Evolutionary conservation across 2,113 vertebrate genomes (phyloP).

Genomic region (Prunella fulvescens): DNA sequence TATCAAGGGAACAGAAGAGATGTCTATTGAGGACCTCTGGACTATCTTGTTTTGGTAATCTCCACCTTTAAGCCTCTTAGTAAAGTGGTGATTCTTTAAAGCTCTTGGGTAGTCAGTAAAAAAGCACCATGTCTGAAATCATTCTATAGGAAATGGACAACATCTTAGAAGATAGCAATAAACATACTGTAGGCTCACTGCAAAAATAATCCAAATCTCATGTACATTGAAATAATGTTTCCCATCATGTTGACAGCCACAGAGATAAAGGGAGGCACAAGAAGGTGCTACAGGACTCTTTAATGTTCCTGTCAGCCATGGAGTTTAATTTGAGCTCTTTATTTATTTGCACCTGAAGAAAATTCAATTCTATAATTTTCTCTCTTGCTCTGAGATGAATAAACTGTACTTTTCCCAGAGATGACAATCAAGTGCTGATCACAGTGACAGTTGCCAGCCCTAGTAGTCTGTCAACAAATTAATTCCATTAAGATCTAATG

Average conservation of each 20-base stretch:
- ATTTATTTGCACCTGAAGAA: conserved; percentile 28
- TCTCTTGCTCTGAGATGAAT: neutral
- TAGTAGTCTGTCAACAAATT: neutral
- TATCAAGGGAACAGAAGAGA: neutral
- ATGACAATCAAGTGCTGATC: neutral
- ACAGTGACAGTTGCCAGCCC: neutral
- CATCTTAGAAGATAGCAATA: neutral
- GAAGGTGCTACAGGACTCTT: neutral
- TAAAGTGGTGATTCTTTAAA: neutral
- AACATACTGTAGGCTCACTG: neutral
- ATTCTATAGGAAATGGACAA: neutral
- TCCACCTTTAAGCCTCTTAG: neutral
- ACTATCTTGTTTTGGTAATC: neutral
- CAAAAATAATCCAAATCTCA: neutral
- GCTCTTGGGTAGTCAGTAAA: neutral
- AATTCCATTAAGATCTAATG: neutral
- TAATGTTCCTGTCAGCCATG: neutral
- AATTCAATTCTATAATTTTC: neutral
- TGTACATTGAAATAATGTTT: neutral
- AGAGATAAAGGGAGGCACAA: neutral
- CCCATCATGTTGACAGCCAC: neutral
- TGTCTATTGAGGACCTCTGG: neutral
- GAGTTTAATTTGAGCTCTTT: neutral
- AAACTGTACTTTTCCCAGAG: neutral
- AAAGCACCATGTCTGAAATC: neutral